Conservation (phyloP, 2,797 vertebrate genomes). For the Psittacula derbiana region DNA sequence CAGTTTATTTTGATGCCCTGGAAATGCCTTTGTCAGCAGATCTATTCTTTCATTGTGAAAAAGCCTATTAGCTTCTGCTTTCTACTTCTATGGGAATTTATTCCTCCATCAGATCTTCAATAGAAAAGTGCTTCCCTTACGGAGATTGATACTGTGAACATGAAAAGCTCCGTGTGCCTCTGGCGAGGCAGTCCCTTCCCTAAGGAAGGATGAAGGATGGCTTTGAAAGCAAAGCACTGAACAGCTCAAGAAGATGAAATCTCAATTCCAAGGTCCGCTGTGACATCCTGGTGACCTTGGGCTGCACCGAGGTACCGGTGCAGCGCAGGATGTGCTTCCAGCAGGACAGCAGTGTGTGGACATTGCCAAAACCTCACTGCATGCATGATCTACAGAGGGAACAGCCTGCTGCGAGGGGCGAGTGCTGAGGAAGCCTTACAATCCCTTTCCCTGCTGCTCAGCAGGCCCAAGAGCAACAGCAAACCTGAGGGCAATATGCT, state of each 20-base stretch:
- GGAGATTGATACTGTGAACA: not conserved
- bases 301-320: not conserved
- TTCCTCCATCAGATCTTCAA: conserved; percentile 60
- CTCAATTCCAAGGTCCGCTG: conserved; percentile 32
- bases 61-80: conserved; percentile 54
- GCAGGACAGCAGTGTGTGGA: not conserved
- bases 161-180: not conserved
- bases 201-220: conserved; percentile 17
- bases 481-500: accelerated
- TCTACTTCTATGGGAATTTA: conserved; percentile 60
- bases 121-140: conserved; percentile 53
- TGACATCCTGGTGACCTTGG: conserved; percentile 25
- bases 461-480: not conserved
- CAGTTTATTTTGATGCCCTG: conserved; percentile 44
- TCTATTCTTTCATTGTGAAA: conserved; percentile 46
- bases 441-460: not conserved
- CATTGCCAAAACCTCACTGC: accelerated
- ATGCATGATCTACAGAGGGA: accelerated
- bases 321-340: accelerated
- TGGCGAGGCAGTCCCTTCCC: conserved; percentile 20
- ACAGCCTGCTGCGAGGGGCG: accelerated
- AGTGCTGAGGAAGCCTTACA: not conserved
- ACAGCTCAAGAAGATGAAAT: conserved; percentile 21
- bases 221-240: conserved; percentile 29
- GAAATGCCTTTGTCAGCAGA: conserved; percentile 53